Evolutionary conservation across 2,113 vertebrate species (phyloP).

Genomic region (Acanthisitta chloris): DNA sequence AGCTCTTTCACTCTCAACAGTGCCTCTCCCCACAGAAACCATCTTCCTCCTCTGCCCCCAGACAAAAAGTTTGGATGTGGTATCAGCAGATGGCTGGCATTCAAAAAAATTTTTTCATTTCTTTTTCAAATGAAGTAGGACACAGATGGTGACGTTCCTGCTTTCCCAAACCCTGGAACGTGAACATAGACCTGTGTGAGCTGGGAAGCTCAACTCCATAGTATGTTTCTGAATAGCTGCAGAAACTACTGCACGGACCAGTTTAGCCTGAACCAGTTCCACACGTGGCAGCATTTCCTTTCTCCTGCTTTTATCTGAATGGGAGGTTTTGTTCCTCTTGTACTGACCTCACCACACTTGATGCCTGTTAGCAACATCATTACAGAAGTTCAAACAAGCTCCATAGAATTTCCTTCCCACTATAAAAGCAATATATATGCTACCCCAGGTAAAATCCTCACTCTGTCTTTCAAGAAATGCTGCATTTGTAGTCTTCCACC

Average conservation of each 20-base stretch:
- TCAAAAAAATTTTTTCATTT: background rate
- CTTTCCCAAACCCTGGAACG: background rate
- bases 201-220: background rate
- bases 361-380: background rate
- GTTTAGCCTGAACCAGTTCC: background rate
- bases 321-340: background rate
- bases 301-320: background rate
- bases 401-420: background rate
- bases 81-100: conserved; percentile 19
- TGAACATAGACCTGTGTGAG: background rate
- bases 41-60: background rate
- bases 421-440: background rate
- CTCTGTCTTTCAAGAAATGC: background rate
- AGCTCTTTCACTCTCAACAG: background rate
- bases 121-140: conserved; percentile 19
- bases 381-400: background rate
- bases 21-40: background rate
- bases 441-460: background rate
- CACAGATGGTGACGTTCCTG: conserved; percentile 14
- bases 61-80: background rate
- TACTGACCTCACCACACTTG: background rate
- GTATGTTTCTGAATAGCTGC: background rate
- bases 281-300: background rate
- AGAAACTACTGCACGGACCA: background rate
- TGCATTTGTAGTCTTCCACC: background rate